phyloP scores from a whole-genome alignment of 1,140 invertebrate genomes.

The Bombyx mori region DNA sequence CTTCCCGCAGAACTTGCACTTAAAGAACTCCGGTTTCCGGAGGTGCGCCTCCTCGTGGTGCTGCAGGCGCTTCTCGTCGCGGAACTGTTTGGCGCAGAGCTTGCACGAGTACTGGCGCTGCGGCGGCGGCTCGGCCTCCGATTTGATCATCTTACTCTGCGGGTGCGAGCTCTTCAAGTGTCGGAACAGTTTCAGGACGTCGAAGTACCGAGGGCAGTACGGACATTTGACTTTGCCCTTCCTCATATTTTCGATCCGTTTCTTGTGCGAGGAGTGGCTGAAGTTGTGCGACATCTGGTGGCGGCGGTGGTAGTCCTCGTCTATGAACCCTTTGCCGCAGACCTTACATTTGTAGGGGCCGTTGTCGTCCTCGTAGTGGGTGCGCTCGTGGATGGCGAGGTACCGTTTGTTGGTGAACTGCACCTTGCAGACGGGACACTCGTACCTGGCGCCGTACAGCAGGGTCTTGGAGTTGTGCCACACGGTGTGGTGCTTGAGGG shows the following conservation, averaged over 20 bases:
- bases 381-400: slow-evolving; percentile 48
- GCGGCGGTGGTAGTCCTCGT: slow-evolving; percentile 42
- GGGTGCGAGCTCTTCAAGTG: slow-evolving; percentile 60
- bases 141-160: slow-evolving; percentile 66
- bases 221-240: slow-evolving; percentile 64
- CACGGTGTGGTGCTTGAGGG: slow-evolving; percentile 52
- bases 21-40: slow-evolving; percentile 56
- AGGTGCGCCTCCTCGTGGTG: slow-evolving; percentile 54
- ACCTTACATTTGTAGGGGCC: slow-evolving; percentile 57
- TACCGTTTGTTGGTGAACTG: slow-evolving; percentile 58
- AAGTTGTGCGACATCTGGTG: slow-evolving; percentile 65
- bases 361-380: slow-evolving; percentile 55
- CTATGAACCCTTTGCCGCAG: slow-evolving; percentile 55
- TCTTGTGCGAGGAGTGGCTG: slow-evolving; percentile 52
- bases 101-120: slow-evolving; percentile 50
- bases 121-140: slow-evolving; percentile 57
- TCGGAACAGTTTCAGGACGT: slow-evolving; percentile 51
- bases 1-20: slow-evolving; percentile 66
- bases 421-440: slow-evolving; percentile 52
- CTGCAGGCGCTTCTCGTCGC: slow-evolving; percentile 46
- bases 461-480: slow-evolving; percentile 62
- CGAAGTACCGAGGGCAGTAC: slow-evolving; percentile 54
- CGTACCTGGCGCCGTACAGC: slow-evolving; percentile 43
- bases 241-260: slow-evolving; percentile 46
- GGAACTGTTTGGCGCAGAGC: slow-evolving; percentile 61